Base-by-base conservation (phyloP, 2,888 invertebrate genomes). In the Drosophila vallismaia region DNA sequence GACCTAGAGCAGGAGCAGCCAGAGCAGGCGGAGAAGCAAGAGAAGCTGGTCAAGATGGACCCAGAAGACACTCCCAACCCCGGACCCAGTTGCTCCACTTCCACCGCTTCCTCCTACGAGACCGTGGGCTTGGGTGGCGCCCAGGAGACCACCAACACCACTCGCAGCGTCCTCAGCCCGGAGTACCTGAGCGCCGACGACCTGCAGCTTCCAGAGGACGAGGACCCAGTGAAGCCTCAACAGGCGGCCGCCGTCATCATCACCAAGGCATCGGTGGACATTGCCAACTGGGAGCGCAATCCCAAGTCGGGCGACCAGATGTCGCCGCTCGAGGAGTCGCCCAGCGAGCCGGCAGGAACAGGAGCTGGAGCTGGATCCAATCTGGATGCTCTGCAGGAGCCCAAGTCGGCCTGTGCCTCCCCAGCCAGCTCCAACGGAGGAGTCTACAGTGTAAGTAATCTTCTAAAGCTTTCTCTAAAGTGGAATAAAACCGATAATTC, bases 391-490 rank as follows among this genome's bases (percentile, higher is more conserved):
- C 76, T 92, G 26, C 90, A 90, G 46, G 90, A 92, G 66, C 92
- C 92, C 1, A 92, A 94, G 44, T 95, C 95, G 0, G 93, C 94
- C 36, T 96, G 97, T 83, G 95, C 95, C 4, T 97, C 97, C 0
- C 97, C 97, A 0, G 97, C 96, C 9, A 97, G 97, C 84, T 97
- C 97, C n/a, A 96, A 97, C 90, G 97, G 97, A 0, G 97, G 97
- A 1, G 95, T 97, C 36, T 97, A 97, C 89, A 95, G 95, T 83
- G 97, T 97, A 92, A 94, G 94, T 56, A 10, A n/a, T 26, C 3
- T 9, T 3, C 3, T 19, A 19, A 19, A 19, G 19, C 19, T 28
- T 28, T 28, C 5, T 1, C 28, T 28, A 28, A 28, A 28, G 1
- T 28, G 5, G 28, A 28, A 28, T 28, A 0, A 12, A 6, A 1